Evolutionary conservation across 2,113 vertebrate species (phyloP).

Genomic region (Plectropomus leopardus): DNA sequence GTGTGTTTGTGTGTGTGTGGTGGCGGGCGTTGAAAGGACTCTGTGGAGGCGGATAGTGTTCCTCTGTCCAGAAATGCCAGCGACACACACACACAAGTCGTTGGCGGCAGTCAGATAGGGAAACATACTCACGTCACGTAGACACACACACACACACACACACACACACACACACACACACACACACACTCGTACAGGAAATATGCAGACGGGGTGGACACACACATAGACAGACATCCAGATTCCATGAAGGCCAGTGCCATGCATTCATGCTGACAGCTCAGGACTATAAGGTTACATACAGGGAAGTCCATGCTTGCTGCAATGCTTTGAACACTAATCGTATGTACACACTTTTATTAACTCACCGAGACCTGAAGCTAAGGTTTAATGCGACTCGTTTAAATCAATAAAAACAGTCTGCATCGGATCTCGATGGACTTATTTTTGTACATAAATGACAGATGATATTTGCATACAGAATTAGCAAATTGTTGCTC

Average conservation of each 20-base stretch:
- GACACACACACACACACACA: background rate
- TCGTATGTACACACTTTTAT: constrained; percentile 57
- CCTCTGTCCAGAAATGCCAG: constrained; percentile 63
- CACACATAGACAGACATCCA: constrained; percentile 69
- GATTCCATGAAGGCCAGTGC: constrained; percentile 70
- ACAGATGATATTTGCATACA: constrained; percentile 48
- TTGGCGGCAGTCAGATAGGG: background rate
- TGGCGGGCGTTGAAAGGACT: constrained; percentile 69
- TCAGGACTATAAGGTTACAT: constrained; percentile 71
- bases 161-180: constrained; percentile 54
- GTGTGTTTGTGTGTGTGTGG: constrained; percentile 34
- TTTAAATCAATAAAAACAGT: background rate
- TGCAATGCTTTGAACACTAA: constrained; percentile 63
- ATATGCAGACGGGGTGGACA: constrained; percentile 58
- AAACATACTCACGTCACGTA: background rate
- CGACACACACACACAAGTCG: constrained; percentile 39
- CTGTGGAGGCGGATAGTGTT: constrained; percentile 55
- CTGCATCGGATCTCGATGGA: constrained; percentile 23
- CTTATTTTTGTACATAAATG: constrained; percentile 30
- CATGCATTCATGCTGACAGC: constrained; percentile 64
- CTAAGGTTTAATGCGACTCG: constrained; percentile 29
- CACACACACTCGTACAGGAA: constrained; percentile 30
- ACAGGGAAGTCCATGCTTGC: constrained; percentile 50
- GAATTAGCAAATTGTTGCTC: constrained; percentile 54
- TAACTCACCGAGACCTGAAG: constrained; percentile 40